These are phyloP conservation scores for Zygaena filipendulae DNA, from an alignment of 2,888 invertebrate genomes.

Conservation along the genomic window DNA sequence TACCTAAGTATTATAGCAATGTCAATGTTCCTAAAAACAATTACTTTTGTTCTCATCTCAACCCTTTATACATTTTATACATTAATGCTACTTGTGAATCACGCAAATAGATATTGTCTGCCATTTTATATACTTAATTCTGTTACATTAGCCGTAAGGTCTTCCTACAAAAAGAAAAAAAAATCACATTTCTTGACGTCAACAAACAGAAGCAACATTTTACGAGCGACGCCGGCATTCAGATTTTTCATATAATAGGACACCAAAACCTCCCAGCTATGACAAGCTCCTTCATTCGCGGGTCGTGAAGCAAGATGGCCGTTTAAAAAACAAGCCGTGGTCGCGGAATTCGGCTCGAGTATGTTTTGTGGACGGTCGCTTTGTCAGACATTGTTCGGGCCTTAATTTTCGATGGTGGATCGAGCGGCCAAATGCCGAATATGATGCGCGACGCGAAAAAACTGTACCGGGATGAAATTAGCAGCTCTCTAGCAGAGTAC, in stretches of 20 bases:
- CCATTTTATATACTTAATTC: too few relatives aligned
- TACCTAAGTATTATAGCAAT: too few relatives aligned
- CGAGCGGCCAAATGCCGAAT: slow-evolving; percentile 66
- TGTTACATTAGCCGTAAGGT: too few relatives aligned
- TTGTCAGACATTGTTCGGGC: slow-evolving; percentile 67
- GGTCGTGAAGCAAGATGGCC: slow-evolving; percentile 53
- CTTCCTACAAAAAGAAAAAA: too few relatives aligned
- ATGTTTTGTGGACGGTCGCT: slow-evolving; percentile 67
- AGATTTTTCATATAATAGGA: slow-evolving; percentile 63
- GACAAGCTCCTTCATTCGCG: slow-evolving; percentile 63
- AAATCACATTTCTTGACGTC: too few relatives aligned
- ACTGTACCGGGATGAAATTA: slow-evolving; percentile 63
- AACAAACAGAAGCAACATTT: slow-evolving; percentile 37
- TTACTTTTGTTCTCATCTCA: too few relatives aligned
- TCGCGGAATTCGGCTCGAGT: slow-evolving; percentile 57
- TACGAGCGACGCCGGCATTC: slow-evolving; percentile 37
- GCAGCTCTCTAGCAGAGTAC: slow-evolving; percentile 65
- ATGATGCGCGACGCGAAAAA: slow-evolving; percentile 65
- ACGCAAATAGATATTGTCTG: too few relatives aligned
- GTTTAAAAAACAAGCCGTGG: slow-evolving; percentile 57
- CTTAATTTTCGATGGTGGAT: slow-evolving; percentile 66
- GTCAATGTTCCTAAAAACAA: too few relatives aligned
- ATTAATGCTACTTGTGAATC: too few relatives aligned
- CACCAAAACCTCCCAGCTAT: slow-evolving; percentile 60
- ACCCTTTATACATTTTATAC: too few relatives aligned